Conservation (phyloP, 2,113 vertebrate genomes). For the Drymodes brunneopygia region DNA sequence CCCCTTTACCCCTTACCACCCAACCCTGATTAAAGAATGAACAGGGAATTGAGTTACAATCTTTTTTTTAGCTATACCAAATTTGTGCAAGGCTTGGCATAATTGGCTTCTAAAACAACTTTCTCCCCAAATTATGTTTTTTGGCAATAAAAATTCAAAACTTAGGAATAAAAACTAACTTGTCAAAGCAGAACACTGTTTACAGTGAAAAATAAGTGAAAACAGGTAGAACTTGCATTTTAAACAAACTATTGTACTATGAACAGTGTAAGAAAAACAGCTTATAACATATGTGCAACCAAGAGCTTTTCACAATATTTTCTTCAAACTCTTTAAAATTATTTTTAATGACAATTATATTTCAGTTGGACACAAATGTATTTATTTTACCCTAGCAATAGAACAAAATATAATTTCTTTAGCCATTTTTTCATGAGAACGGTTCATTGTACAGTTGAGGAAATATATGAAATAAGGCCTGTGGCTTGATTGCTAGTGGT, state of each 20-base stretch:
- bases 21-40: slow-evolving; percentile 72
- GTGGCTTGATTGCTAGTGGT: slow-evolving; percentile 99
- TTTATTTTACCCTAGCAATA: slow-evolving; percentile 99
- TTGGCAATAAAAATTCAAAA: slow-evolving; percentile 78
- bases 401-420: slow-evolving; percentile 99
- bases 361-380: slow-evolving; percentile 86
- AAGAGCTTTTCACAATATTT: slow-evolving; percentile 90
- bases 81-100: slow-evolving; percentile 77
- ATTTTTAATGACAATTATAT: slow-evolving; percentile 91
- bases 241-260: slow-evolving; percentile 78
- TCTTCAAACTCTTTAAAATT: slow-evolving; percentile 89
- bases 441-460: slow-evolving; percentile 97
- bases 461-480: slow-evolving; percentile 98
- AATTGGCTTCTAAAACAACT: slow-evolving; percentile 70
- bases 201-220: slow-evolving; percentile 84
- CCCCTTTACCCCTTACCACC: slow-evolving; percentile 44
- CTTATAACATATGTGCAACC: slow-evolving; percentile 89
- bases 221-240: slow-evolving; percentile 78
- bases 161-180: slow-evolving; percentile 71
- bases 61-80: slow-evolving; percentile 63
- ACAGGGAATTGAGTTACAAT: slow-evolving; percentile 74
- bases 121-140: slow-evolving; percentile 55
- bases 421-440: slow-evolving; percentile 92
- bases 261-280: slow-evolving; percentile 86
- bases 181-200: slow-evolving; percentile 74